Evolutionary conservation across 2,797 vertebrate genomes (phyloP).

Genomic region (Synaphobranchus kaupii): DNA sequence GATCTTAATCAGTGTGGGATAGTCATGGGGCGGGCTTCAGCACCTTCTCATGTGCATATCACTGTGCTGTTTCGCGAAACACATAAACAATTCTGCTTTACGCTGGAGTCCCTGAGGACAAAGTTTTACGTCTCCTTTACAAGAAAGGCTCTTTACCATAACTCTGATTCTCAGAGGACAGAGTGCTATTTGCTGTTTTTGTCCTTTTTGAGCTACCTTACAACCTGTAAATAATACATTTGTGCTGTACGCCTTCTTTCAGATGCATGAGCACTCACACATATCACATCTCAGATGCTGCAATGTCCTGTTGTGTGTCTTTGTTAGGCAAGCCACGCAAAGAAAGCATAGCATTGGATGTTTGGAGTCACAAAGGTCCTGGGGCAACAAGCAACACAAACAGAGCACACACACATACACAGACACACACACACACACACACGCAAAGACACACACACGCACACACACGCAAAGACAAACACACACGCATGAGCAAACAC

Average conservation of each 20-base stretch:
- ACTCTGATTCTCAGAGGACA: not conserved
- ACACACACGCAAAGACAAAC: too few species aligned
- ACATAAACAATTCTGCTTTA: not conserved
- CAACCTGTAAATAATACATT: not conserved
- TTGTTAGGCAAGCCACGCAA: too few species aligned
- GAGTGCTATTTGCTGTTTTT: not conserved
- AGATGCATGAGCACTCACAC: not conserved
- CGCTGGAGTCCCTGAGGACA: not conserved
- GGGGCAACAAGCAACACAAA: too few species aligned
- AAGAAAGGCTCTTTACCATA: not conserved
- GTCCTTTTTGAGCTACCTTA: not conserved
- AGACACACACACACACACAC: too few species aligned
- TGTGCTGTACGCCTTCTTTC: not conserved
- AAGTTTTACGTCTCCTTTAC: not conserved
- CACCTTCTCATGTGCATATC: not conserved
- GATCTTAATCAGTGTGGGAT: not conserved
- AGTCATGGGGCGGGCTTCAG: not conserved
- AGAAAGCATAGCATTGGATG: too few species aligned
- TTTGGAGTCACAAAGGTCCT: too few species aligned
- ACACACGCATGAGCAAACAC: too few species aligned
- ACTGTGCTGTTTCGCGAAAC: not conserved
- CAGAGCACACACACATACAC: too few species aligned
- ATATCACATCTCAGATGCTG: too few species aligned
- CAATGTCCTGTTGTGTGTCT: not conserved
- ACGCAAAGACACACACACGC: too few species aligned